Evolutionary conservation across 2,888 invertebrate species (phyloP).

Genomic region (Drosophila birchii): DNA sequence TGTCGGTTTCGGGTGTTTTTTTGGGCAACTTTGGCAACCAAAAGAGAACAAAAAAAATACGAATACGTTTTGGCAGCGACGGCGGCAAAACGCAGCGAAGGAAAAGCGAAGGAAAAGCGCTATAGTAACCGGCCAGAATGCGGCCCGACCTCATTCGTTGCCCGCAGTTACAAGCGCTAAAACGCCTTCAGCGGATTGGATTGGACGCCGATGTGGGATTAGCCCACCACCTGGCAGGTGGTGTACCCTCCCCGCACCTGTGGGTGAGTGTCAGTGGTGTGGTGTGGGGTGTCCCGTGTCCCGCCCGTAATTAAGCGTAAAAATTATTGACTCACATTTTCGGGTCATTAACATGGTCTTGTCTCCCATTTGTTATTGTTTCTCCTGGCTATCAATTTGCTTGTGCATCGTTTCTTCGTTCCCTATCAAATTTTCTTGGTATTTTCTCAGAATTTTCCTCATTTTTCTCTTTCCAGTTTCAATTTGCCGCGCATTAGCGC

Average conservation of each 20-base stretch:
- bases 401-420: slow-evolving; percentile 13
- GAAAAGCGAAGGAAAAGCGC: slow-evolving; percentile 55
- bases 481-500: slow-evolving; percentile 84
- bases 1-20: slow-evolving; percentile 65
- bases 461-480: slow-evolving; percentile 71
- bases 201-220: slow-evolving; percentile 52
- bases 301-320: slow-evolving; percentile 36
- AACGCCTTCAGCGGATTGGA: slow-evolving; percentile 52
- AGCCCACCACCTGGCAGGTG: slow-evolving; percentile 24
- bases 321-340: slow-evolving; percentile 33
- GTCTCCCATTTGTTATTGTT: slow-evolving; percentile 13
- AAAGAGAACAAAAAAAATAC: slow-evolving; percentile 40
- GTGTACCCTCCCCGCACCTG: slow-evolving; percentile 3
- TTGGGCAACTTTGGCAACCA: slow-evolving; percentile 56
- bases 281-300: slow-evolving; percentile 1
- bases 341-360: slow-evolving; percentile 37
- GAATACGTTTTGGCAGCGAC: slow-evolving; percentile 28
- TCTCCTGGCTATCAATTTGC: slow-evolving; percentile 9
- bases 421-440: slow-evolving; percentile 6
- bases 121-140: slow-evolving; percentile 74
- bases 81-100: slow-evolving; percentile 38
- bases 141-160: slow-evolving; percentile 76
- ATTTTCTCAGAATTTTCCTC: background rate
- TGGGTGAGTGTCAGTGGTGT: slow-evolving; percentile 13
- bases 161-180: slow-evolving; percentile 75